Evolutionary conservation across 2,113 vertebrate genomes (phyloP).

Genomic region (human (Homo sapiens)): GRCh38 chr5:143231001-143231500

Average conservation of each 20-base stretch:
- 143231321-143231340: background rate
- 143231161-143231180: background rate
- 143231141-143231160: background rate
- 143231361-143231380: background rate
- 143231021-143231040: background rate
- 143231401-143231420: slow-evolving; percentile 6
- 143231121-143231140: background rate
- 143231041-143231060: background rate
- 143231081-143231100: background rate
- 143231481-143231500: background rate
- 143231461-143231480: background rate
- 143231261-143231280: background rate
- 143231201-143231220: background rate
- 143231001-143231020: background rate
- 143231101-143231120: background rate
- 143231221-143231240: background rate
- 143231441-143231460: background rate
- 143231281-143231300: background rate
- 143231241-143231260: background rate
- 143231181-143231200: background rate
- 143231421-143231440: background rate
- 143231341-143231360: background rate
- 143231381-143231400: background rate
- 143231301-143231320: background rate
- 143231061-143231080: background rate